phyloP scores from a whole-genome alignment of 2,797 vertebrate genomes.

The Phrynocephalus guinanensis region DNA sequence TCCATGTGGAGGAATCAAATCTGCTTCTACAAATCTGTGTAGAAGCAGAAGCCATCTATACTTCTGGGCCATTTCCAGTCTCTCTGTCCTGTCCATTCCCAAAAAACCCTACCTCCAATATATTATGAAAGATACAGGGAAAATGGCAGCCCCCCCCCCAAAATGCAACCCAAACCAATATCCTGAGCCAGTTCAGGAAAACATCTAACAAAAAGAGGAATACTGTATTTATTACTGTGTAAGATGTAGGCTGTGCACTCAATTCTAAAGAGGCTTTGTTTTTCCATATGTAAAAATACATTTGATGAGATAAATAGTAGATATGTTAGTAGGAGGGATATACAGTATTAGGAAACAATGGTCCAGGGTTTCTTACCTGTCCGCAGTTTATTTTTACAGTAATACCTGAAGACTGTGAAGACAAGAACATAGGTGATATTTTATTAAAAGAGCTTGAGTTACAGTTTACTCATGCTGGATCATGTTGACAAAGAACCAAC shows the following conservation, averaged over 20 bases:
- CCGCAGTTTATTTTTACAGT: conserved; percentile 66
- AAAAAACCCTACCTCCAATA: not conserved
- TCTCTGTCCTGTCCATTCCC: not conserved
- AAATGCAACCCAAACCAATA: not conserved
- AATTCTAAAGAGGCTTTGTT: not conserved
- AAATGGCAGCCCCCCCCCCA: no score
- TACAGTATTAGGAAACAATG: conserved; percentile 14
- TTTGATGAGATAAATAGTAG: not conserved
- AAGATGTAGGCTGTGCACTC: not conserved
- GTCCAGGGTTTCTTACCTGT: conserved; percentile 63
- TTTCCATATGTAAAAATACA: not conserved
- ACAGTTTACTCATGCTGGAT: not conserved
- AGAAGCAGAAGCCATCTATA: not conserved
- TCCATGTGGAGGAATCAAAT: not conserved
- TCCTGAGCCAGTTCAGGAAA: not conserved
- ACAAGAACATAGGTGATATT: conserved; percentile 16
- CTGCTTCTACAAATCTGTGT: not conserved
- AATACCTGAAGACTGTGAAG: conserved; percentile 31
- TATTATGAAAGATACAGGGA: not conserved
- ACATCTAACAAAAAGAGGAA: not conserved
- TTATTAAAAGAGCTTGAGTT: not conserved
- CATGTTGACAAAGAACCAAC: not conserved
- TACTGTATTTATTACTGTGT: not conserved
- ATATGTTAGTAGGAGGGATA: not conserved
- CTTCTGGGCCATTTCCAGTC: not conserved